Evolutionary conservation across 2,888 invertebrate species (phyloP).

Genomic region (Subacronicta megacephala): DNA sequence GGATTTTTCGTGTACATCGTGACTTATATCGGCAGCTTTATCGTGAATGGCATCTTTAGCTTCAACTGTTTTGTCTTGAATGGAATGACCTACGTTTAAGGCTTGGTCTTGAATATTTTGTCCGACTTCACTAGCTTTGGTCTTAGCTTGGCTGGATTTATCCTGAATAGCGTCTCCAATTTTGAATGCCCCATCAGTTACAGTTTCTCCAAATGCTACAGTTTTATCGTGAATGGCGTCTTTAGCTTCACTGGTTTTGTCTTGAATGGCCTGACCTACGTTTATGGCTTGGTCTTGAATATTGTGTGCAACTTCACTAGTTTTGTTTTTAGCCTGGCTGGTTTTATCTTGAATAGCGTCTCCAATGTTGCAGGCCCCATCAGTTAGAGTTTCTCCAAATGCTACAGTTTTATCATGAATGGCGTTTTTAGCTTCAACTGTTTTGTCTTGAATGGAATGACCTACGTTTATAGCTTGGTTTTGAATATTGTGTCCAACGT

Average conservation of each 20-base stretch:
- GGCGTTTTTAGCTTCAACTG: conserved; percentile 44
- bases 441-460: conserved; percentile 42
- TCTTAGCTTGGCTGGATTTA: too few relatives aligned
- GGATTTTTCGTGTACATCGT: conserved; percentile 53
- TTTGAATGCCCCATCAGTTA: too few relatives aligned
- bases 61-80: conserved; percentile 42
- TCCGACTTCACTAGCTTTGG: conserved; percentile 38
- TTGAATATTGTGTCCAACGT: conserved; percentile 38
- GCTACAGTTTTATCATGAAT: conserved; percentile 47
- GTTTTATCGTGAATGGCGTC: conserved; percentile 65
- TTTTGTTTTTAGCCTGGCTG: conserved; percentile 54
- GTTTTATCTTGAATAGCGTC: conserved; percentile 56
- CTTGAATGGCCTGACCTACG: conserved; percentile 55
- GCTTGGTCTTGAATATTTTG: conserved; percentile 37
- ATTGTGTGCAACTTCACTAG: too few relatives aligned
- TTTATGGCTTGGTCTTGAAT: too few relatives aligned
- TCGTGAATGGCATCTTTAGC: conserved; percentile 47
- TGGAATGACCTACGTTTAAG: conserved; percentile 36
- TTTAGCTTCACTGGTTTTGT: conserved; percentile 57
- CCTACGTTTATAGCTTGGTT: conserved; percentile 36
- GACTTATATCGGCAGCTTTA: conserved; percentile 41
- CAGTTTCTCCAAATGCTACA: conserved; percentile 65
- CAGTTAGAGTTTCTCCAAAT: too few relatives aligned
- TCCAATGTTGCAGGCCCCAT: too few relatives aligned
- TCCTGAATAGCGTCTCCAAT: too few relatives aligned